A percentile compares a stretch with the other conserved stretches of the same genome.
Conservation (phyloP, 2,888 invertebrate species). For the Drosophila robusta region DNA sequence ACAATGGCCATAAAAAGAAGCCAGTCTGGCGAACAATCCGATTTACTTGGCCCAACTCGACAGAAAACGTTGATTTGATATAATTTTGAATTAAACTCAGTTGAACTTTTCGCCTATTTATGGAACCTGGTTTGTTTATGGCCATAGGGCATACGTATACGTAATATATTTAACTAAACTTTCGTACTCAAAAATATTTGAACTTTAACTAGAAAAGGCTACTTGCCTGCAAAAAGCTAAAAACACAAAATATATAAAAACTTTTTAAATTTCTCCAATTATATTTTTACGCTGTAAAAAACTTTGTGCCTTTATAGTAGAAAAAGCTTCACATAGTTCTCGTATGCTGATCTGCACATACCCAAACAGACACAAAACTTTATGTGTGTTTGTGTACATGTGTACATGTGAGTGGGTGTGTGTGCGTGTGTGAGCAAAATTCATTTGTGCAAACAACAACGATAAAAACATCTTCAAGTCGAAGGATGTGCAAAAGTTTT, state of each 20-base stretch:
- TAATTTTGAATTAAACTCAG: no score
- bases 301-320: constrained; percentile 57
- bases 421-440: constrained; percentile 32
- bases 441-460: constrained; percentile 77
- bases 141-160: not conserved
- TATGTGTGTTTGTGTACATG: constrained; percentile 12
- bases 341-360: constrained; percentile 66
- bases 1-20: no score
- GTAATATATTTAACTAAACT: constrained; percentile 6
- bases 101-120: not conserved
- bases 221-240: constrained; percentile 24
- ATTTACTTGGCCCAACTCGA: no score
- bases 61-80: no score
- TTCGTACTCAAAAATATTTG: not conserved
- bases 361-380: constrained; percentile 42
- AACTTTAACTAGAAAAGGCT: constrained; percentile 1
- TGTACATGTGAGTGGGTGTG: no score
- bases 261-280: constrained; percentile 75
- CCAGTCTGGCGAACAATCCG: no score
- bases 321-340: constrained; percentile 45
- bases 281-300: constrained; percentile 81
- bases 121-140: no score
- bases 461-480: constrained; percentile 80
- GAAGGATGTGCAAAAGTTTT: constrained; percentile 77
- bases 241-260: constrained; percentile 35